These are phyloP conservation scores for Halocaridina rubra DNA, from an alignment of 2,888 invertebrate genomes.

Conservation along the genomic window DNA sequence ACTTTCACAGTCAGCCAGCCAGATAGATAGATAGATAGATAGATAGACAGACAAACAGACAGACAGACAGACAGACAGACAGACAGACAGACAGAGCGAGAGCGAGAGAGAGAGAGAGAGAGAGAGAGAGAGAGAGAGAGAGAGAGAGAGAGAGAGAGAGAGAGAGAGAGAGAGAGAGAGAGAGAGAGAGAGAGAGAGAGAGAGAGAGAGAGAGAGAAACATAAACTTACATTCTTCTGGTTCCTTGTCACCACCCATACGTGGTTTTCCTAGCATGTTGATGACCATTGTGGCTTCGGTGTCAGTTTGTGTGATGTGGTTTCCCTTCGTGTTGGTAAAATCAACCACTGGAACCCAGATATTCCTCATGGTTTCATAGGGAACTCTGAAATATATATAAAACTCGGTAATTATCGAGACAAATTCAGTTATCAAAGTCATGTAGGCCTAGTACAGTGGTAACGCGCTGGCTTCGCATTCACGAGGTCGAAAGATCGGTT, in stretches of 20 bases:
- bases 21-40: too few species aligned
- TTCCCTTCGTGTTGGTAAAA: slow-evolving; percentile 60
- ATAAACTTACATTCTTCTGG: slow-evolving; percentile 48
- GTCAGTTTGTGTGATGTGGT: slow-evolving; percentile 57
- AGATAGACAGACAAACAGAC: too few species aligned
- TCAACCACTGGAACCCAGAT: slow-evolving; percentile 56
- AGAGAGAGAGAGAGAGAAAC: background rate
- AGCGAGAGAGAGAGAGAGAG: background rate
- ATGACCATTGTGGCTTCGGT: slow-evolving; percentile 56
- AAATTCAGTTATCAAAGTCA: too few species aligned
- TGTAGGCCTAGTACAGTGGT: too few species aligned
- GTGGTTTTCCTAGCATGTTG: slow-evolving; percentile 54
- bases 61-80: too few species aligned
- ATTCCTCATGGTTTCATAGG: slow-evolving; percentile 45
- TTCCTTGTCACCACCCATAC: slow-evolving; percentile 38
- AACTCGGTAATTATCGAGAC: too few species aligned
- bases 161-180: background rate
- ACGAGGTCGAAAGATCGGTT: too few species aligned
- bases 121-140: background rate
- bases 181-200: background rate
- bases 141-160: background rate
- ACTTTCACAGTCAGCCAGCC: too few species aligned
- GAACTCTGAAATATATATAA: slow-evolving; percentile 45
- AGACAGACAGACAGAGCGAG: background rate
- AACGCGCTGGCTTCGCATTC: too few species aligned